Evolutionary conservation across 2,113 vertebrate genomes (phyloP), one percentile per base, ranked within the genome.

Genomic region (Atlantisia rogersi): DNA sequence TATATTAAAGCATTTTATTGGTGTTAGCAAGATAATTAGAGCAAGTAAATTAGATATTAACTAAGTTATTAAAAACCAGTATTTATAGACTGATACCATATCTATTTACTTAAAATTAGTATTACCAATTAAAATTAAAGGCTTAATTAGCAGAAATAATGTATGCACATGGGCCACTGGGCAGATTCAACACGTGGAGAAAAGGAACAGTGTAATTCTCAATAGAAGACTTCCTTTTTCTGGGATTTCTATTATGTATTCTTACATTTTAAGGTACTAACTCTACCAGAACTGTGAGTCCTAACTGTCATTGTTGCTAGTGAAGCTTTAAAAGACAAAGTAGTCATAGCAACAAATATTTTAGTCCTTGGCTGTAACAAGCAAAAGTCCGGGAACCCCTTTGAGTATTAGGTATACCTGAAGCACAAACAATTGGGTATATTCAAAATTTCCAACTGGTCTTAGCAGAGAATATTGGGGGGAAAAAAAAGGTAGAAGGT

Each of bases 11-110:
- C 40, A 91, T 92, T 96, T 88, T 95, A 90, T 63, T 92, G 60
- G 52, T 86, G 63, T 69, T 97, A 91, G 60, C 25, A 78, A 86
- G 77, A 90, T 92, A 94, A 89, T 91, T 95, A 48, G 5, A 81
- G 46, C 15, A 83, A 88, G 39, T 81, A 87, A 95, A 97, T 93
- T 91, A 87, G 80, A 67, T 93, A 87, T 46, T 78, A 90, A 88
- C 69, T 15, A 91, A 81, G 56, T 69, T 91, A 94, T 35, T 88
- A 78, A 84, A 92, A 94, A 40, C 0, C 63, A 60, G 48, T 91
- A 86, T 94, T 95, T 96, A 94, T 63, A 89, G 37, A 76, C 32
- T 64, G 55, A 71, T 81, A 85, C 15, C 48, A 18, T 63, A 77
- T 89, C 32, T 94, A 52, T 77, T 93, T 90, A 77, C 64, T 89